Evolutionary conservation across 1,140 invertebrate genomes (phyloP), one percentile per base, ranked within the genome.

Genomic region (Lordiphosa stackelbergi): DNA sequence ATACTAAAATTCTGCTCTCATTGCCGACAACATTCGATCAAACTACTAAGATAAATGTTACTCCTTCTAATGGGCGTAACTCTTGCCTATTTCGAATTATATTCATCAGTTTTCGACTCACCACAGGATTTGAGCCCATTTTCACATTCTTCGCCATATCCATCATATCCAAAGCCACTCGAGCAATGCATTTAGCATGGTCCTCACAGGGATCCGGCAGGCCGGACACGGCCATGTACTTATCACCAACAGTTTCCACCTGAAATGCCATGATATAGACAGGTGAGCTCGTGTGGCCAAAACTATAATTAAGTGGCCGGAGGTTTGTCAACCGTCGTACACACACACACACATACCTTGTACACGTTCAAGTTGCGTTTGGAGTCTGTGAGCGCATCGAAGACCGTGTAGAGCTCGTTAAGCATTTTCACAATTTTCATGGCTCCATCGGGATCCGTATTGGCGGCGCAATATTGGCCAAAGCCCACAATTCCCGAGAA

Each of bases 221-320:
- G 12, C 98, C 98, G 69, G 97, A 98, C 4, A 99, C 97, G 1
- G 97, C 97, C 97, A 99, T 99, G 88, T 99, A 99, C 88, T 98
- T 99, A 89, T 99, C 98, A 69, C 97, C 97, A 13, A 99, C 95
- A n/a, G 98, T 99, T 90, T 99, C 98, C 36, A 99, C 97, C 97
- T 99, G 87, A 63, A 75, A 70, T 38, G 10, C 35, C 22, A 53
- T 34, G 19, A 37, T 22, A 34, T 35, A 12, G 10, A 12, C 5
- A 12, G 22, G 11, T 51, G 46, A 47, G 34, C 22, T 24, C 22
- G 22, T 24, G 22, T 24, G 22, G 60, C 51, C 64, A 73, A 4
- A 83, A 66, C 40, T 59, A 59, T 65, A 83, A 83, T 75, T 71
- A 75, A 71, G 43, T 81, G 69, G 41, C 57, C 43, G 46, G 41